Conservation (phyloP, 2,888 invertebrate genomes). For the Platycnemis pennipes region DNA sequence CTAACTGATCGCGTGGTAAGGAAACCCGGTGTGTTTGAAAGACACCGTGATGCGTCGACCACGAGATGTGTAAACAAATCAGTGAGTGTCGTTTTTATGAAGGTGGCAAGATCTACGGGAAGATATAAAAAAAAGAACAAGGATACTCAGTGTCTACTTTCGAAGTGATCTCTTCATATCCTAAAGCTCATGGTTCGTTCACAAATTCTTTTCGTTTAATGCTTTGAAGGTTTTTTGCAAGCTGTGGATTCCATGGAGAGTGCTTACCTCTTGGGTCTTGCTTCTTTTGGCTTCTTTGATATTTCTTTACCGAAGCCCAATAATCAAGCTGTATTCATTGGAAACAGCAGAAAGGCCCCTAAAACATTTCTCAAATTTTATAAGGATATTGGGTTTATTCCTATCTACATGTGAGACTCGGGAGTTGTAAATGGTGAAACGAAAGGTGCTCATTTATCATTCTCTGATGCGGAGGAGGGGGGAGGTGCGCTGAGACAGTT, state of each 20-base stretch:
- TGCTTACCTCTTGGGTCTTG: neutral
- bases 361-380: no score
- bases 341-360: no score
- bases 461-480: no score
- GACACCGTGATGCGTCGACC: no score
- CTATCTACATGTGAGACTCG: no score
- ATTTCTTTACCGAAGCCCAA: neutral
- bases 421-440: no score
- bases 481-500: no score
- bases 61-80: neutral
- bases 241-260: neutral
- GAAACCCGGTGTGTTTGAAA: neutral
- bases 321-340: no score
- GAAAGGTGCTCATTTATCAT: no score
- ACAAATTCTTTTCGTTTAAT: neutral
- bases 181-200: neutral
- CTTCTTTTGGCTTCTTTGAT: neutral
- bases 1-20: neutral
- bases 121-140: neutral
- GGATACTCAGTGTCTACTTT: neutral
- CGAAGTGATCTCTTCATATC: neutral
- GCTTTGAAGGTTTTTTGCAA: neutral
- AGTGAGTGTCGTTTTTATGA: neutral
- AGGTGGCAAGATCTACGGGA: neutral
- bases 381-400: no score